These are phyloP conservation scores for Chlorocebus sabaeus DNA, from an alignment of 2,113 vertebrate species.

Conservation along the genomic window DNA sequence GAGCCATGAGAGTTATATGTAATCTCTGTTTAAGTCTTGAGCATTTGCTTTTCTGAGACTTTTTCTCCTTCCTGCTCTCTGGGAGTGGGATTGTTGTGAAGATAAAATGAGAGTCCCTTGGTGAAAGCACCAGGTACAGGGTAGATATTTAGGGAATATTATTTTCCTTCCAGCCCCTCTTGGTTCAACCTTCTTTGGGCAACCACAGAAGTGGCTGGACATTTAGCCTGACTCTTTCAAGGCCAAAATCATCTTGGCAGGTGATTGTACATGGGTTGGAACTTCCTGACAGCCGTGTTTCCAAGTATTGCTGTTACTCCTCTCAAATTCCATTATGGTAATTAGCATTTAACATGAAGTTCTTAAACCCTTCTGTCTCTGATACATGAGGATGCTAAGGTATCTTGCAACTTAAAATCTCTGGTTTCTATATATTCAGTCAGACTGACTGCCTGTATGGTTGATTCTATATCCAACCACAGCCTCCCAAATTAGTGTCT, in stretches of 20 bases:
- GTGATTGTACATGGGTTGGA: neutral
- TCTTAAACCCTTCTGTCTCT: neutral
- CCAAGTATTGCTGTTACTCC: neutral
- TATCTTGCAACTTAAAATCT: neutral
- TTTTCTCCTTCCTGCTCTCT: neutral
- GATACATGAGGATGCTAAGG: neutral
- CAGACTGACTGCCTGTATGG: neutral
- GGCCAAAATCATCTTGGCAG: neutral
- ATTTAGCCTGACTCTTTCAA: neutral
- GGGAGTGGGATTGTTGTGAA: neutral
- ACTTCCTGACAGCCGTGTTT: neutral
- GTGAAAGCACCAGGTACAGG: too few relatives aligned
- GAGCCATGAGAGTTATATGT: neutral
- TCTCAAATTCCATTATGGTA: neutral
- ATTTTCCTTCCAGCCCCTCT: neutral
- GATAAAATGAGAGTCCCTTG: neutral
- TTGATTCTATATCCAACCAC: neutral
- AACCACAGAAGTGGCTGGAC: neutral
- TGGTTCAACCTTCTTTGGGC: neutral
- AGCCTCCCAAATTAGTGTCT: neutral
- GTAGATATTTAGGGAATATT: neutral
- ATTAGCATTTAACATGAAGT: neutral
- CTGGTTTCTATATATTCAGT: neutral
- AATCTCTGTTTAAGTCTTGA: neutral
- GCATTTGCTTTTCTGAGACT: neutral